Conservation (phyloP, 2,888 invertebrate genomes). For the Alloscopus bannaensis region DNA sequence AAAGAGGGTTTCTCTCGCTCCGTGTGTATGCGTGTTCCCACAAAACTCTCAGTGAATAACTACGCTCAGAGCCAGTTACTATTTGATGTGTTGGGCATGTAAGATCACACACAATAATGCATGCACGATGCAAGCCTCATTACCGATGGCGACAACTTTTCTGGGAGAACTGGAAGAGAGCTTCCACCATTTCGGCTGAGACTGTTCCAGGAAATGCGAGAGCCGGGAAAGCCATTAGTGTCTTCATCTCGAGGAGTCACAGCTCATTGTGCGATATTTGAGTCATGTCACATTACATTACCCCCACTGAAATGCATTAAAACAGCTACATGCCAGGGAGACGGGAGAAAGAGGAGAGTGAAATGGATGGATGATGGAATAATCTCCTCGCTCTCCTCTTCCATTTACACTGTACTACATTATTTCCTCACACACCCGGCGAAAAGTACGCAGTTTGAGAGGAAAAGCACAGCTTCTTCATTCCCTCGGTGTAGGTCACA, state of each 20-base stretch:
- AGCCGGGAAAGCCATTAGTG: conserved; percentile 61
- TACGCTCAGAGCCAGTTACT: not conserved
- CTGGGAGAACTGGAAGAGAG: conserved; percentile 43
- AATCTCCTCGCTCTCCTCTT: conserved; percentile 17
- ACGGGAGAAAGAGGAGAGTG: not conserved
- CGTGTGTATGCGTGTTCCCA: not conserved
- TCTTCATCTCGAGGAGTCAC: conserved; percentile 54
- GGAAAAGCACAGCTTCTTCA: conserved; percentile 14
- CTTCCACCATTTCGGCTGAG: conserved; percentile 19
- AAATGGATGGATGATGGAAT: conserved; percentile 56
- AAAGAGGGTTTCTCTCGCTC: conserved; percentile 19
- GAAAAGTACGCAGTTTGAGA: conserved; percentile 1
- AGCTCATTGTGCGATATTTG: conserved; percentile 61
- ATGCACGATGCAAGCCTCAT: conserved; percentile 58
- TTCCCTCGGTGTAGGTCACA: not conserved
- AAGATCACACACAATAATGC: conserved; percentile 13
- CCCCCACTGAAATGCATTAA: conserved; percentile 44
- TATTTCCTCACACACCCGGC: not conserved
- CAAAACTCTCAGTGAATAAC: not conserved
- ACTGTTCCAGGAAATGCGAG: conserved; percentile 52
- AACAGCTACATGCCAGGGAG: conserved; percentile 23
- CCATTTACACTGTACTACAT: too few species aligned
- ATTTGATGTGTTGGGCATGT: not conserved
- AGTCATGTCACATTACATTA: conserved; percentile 61
- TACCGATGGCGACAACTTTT: conserved; percentile 58